Evolutionary conservation across 2,888 invertebrate species (phyloP).

Genomic region (Sinhomidia bicolor): DNA sequence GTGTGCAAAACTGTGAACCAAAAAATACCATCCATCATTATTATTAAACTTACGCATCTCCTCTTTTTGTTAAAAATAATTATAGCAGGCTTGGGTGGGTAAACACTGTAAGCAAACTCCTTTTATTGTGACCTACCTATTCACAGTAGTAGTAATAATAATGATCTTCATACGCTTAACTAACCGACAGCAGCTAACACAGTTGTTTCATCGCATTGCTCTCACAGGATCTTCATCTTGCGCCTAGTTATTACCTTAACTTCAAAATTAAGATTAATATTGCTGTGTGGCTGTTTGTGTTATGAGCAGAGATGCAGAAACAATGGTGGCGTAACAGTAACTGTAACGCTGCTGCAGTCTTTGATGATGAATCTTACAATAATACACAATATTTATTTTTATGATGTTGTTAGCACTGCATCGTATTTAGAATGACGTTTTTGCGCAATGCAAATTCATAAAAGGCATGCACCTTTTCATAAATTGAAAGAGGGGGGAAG

Average conservation of each 20-base stretch:
- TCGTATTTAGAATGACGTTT: too few relatives aligned
- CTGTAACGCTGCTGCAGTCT: not conserved
- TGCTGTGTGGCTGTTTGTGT: not conserved
- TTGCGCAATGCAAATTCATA: too few relatives aligned
- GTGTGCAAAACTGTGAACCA: constrained; percentile 22
- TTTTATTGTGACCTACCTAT: not conserved
- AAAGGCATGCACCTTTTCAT: too few relatives aligned
- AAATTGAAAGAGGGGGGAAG: not conserved
- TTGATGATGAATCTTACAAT: too few relatives aligned
- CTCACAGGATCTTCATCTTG: constrained; percentile 10
- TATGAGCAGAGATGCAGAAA: constrained; percentile 34
- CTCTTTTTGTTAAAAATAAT: not conserved
- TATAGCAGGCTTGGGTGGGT: not conserved
- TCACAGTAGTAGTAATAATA: not conserved
- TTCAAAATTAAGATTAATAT: constrained; percentile 1
- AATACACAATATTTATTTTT: too few relatives aligned
- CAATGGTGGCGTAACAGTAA: constrained; percentile 30
- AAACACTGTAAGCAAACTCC: not conserved
- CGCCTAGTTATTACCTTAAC: not conserved
- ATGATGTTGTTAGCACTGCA: too few relatives aligned
- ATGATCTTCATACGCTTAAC: not conserved
- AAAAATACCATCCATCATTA: not conserved
- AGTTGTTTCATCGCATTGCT: not conserved
- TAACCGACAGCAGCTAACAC: constrained; percentile 15
- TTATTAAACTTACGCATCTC: not conserved